Percentiles rank a stretch among this genome's conserved stretches.
These are phyloP conservation scores for Macrobrachium rosenbergii DNA, from an alignment of 1,140 invertebrate species.

Conservation along the genomic window DNA sequence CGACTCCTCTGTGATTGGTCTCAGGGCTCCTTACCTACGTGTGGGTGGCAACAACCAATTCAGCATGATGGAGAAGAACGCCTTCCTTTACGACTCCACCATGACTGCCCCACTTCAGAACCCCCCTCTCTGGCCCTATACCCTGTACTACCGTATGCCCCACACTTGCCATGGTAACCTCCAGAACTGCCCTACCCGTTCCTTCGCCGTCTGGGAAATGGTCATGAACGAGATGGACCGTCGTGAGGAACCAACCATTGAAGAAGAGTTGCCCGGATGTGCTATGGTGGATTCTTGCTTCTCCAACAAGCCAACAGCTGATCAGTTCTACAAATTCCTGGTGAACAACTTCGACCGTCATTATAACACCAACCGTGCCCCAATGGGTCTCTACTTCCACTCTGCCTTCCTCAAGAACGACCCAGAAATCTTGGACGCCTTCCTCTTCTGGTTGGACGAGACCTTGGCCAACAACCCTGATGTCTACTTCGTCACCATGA, in stretches of 20 bases:
- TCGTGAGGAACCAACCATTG: conserved; percentile 90
- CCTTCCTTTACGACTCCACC: conserved; percentile 95
- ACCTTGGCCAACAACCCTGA: conserved; percentile 88
- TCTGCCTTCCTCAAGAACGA: conserved; percentile 96
- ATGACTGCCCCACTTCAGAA: conserved; percentile 93
- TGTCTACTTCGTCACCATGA: conserved; percentile 98
- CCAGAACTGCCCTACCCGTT: conserved; percentile 90
- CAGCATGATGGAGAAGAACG: conserved; percentile 97
- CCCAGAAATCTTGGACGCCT: conserved; percentile 91
- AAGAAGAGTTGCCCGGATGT: conserved; percentile 93
- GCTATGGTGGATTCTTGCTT: conserved; percentile 95
- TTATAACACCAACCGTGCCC: conserved; percentile 93
- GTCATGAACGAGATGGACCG: conserved; percentile 97
- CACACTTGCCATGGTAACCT: conserved; percentile 94
- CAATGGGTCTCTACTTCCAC: conserved; percentile 94
- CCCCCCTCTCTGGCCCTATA: conserved; percentile 96
- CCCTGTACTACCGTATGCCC: conserved; percentile 97
- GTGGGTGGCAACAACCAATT: conserved; percentile 97
- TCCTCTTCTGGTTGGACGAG: conserved; percentile 96
- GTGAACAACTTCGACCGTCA: conserved; percentile 96
- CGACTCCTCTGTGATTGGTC: conserved; percentile 93
- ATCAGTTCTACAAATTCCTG: conserved; percentile 96
- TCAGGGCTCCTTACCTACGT: conserved; percentile 91
- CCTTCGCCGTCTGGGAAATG: conserved; percentile 96
- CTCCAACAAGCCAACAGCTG: conserved; percentile 91